Percentiles rank a stretch among this genome's conserved stretches.
These are phyloP conservation scores for Eidolon dupreanum DNA, from an alignment of 2,797 vertebrate genomes.

Conservation along the genomic window DNA sequence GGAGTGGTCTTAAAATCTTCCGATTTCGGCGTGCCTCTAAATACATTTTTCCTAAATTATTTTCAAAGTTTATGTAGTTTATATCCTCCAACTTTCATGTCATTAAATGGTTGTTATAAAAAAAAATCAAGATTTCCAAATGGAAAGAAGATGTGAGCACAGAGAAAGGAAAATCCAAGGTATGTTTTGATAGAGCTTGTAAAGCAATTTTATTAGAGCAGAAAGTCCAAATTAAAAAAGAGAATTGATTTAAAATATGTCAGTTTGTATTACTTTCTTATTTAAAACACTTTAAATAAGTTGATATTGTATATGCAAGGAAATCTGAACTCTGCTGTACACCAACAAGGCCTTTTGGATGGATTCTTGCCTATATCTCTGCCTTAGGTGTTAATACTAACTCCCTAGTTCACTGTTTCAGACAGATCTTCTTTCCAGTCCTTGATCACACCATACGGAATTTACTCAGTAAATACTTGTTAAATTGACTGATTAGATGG, in stretches of 20 bases:
- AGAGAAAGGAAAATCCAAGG: not conserved
- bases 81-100: not conserved
- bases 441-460: not conserved
- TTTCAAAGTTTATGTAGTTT: not conserved
- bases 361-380: not conserved
- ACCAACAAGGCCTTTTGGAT: not conserved
- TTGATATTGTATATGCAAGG: not conserved
- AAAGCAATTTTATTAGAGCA: not conserved
- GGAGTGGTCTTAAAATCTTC: not conserved
- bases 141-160: not conserved
- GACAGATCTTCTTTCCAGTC: not conserved
- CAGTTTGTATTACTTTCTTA: not conserved
- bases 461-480: not conserved
- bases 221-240: not conserved
- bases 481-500: not conserved
- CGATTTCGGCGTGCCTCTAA: not conserved
- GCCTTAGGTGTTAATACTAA: not conserved
- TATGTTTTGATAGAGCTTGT: not conserved
- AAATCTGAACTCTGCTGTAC: not conserved
- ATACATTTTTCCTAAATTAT: not conserved
- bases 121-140: conserved; percentile 18
- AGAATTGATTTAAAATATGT: not conserved
- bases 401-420: not conserved
- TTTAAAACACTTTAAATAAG: conserved; percentile 4
- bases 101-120: not conserved